A percentile compares a stretch with the other conserved stretches of the same genome.
phyloP scores from a whole-genome alignment of 2,888 invertebrate genomes.

The Pseudoips prasinana region DNA sequence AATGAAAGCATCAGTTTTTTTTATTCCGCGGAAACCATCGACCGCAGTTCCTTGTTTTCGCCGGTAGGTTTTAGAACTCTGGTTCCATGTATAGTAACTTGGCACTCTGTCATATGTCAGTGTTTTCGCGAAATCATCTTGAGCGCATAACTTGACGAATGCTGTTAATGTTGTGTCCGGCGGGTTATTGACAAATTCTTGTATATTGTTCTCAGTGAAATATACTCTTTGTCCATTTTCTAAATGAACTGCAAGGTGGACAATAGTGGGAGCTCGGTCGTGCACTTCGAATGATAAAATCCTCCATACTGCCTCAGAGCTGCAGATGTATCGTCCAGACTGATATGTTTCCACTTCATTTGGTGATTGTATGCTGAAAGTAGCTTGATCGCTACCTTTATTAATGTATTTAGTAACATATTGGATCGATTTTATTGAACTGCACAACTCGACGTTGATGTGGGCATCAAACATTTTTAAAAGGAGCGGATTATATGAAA shows the following conservation, averaged over 20 bases:
- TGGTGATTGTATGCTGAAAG: slow-evolving; percentile 21
- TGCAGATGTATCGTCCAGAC: slow-evolving; percentile 15
- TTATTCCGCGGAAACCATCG: too few relatives aligned
- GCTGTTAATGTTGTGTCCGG: slow-evolving; percentile 20
- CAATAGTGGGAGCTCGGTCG: too few relatives aligned
- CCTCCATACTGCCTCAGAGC: slow-evolving; percentile 22
- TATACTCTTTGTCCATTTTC: too few relatives aligned
- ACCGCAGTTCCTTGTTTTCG: slow-evolving; percentile 23
- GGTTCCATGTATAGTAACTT: slow-evolving; percentile 19
- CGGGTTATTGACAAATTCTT: slow-evolving; percentile 21
- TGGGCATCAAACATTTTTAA: slow-evolving; percentile 21
- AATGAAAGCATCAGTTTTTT: slow-evolving; percentile 26
- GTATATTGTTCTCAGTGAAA: slow-evolving; percentile 16
- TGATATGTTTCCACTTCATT: slow-evolving; percentile 23
- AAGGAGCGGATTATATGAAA: slow-evolving; percentile 23
- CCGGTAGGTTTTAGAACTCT: slow-evolving; percentile 15
- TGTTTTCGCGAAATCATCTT: too few relatives aligned
- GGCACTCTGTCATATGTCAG: slow-evolving; percentile 21
- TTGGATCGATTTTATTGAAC: slow-evolving; percentile 14
- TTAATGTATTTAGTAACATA: slow-evolving; percentile 20
- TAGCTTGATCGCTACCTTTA: too few relatives aligned
- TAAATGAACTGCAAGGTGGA: slow-evolving; percentile 8
- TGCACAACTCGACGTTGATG: slow-evolving; percentile 27
- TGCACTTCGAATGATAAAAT: slow-evolving; percentile 21
- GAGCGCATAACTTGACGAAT: slow-evolving; percentile 24